Evolutionary conservation across 1,140 invertebrate genomes (phyloP).

Genomic region (Psilanteris sp.): DNA sequence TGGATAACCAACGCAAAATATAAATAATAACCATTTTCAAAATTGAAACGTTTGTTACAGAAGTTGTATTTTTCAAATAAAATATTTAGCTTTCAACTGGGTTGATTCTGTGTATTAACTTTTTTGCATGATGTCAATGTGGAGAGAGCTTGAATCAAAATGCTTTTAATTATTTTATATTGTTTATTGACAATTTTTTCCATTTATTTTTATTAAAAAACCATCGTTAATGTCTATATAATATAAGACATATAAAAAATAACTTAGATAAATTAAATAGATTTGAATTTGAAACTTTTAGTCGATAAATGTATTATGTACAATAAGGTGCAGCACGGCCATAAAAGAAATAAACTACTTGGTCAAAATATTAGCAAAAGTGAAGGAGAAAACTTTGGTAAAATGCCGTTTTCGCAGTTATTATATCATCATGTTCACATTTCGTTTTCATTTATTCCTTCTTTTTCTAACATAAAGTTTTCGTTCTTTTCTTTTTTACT

Average conservation of each 20-base stretch:
- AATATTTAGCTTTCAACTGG: slow-evolving; percentile 52
- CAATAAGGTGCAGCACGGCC: slow-evolving; percentile 24
- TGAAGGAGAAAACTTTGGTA: slow-evolving; percentile 60
- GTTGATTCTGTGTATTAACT: slow-evolving; percentile 27
- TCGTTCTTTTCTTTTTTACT: slow-evolving; percentile 32
- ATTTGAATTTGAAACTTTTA: slow-evolving; percentile 34
- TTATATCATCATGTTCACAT: slow-evolving; percentile 5
- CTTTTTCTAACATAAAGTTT: too few species aligned
- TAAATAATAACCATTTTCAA: slow-evolving; percentile 46
- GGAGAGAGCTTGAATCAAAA: too few species aligned
- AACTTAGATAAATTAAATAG: slow-evolving; percentile 61
- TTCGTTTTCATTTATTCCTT: too few species aligned
- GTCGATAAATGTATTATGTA: slow-evolving; percentile 52
- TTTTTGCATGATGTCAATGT: too few species aligned
- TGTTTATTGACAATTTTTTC: too few species aligned
- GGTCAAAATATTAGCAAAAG: slow-evolving; percentile 39
- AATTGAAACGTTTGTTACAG: slow-evolving; percentile 53
- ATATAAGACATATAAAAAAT: slow-evolving; percentile 51
- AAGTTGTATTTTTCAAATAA: slow-evolving; percentile 61
- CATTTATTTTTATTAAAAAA: too few species aligned
- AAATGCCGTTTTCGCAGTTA: slow-evolving; percentile 14
- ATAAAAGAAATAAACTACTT: slow-evolving; percentile 44
- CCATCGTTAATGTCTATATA: slow-evolving; percentile 23
- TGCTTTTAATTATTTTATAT: too few species aligned
- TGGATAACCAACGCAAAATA: slow-evolving; percentile 39